phyloP scores from a whole-genome alignment of 2,888 invertebrate species.

The Catonia carolina region DNA sequence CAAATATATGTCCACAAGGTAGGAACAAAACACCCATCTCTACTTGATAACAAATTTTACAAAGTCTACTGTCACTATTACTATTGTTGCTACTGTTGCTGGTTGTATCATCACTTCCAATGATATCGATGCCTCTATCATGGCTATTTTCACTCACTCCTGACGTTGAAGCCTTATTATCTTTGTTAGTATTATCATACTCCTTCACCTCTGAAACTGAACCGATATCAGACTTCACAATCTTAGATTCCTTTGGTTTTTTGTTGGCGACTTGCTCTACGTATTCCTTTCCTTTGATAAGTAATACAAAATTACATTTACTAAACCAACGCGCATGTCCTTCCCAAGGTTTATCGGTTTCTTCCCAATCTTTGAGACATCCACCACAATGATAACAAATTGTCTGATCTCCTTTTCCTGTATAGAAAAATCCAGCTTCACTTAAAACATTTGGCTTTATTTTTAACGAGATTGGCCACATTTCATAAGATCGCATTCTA shows the following conservation, averaged over 20 bases:
- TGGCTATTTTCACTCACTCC: too few species aligned
- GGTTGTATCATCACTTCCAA: too few species aligned
- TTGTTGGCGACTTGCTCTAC: conserved; percentile 56
- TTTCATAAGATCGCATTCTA: conserved; percentile 61
- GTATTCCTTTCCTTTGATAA: conserved; percentile 73
- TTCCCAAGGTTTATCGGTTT: conserved; percentile 85
- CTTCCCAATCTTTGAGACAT: conserved; percentile 89
- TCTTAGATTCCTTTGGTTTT: conserved; percentile 40
- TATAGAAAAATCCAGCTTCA: conserved; percentile 89
- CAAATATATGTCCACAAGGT: conserved; percentile 91
- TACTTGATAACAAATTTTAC: conserved; percentile 86
- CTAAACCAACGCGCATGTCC: conserved; percentile 91
- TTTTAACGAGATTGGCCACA: conserved; percentile 75
- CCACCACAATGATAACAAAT: conserved; percentile 92
- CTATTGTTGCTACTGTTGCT: background rate
- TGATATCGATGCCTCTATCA: too few species aligned
- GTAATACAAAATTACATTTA: conserved; percentile 74
- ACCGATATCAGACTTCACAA: too few species aligned
- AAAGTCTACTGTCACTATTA: conserved; percentile 44
- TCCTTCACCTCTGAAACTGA: too few species aligned
- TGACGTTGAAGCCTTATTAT: too few species aligned
- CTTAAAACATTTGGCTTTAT: conserved; percentile 75
- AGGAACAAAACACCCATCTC: conserved; percentile 87
- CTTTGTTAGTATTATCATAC: too few species aligned
- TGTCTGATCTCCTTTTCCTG: conserved; percentile 71